These are phyloP conservation scores for Drosophila seclusa DNA, from an alignment of 2,888 invertebrate species.

Conservation along the genomic window DNA sequence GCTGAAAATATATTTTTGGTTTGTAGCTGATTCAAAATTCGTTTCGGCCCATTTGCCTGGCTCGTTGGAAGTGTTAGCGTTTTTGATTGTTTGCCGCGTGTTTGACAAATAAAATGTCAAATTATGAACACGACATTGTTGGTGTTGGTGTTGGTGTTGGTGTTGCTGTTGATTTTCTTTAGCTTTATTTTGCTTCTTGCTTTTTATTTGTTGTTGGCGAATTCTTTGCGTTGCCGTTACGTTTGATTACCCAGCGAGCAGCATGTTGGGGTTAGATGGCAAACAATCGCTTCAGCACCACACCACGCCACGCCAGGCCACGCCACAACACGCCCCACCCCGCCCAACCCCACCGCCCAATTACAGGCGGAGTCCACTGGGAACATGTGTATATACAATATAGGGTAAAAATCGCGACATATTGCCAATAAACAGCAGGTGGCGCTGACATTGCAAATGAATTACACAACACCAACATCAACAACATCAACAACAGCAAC, in stretches of 20 bases:
- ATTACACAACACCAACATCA: slow-evolving; percentile 26
- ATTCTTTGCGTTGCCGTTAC: slow-evolving; percentile 32
- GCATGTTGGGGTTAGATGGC: slow-evolving; percentile 38
- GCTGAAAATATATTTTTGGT: background rate
- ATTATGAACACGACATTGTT: slow-evolving; percentile 70
- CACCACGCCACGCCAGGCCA: background rate
- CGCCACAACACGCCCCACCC: background rate
- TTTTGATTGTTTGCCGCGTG: slow-evolving; percentile 61
- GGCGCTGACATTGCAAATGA: slow-evolving; percentile 65
- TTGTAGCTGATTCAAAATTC: slow-evolving; percentile 1
- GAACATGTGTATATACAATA: slow-evolving; percentile 39
- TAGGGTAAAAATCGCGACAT: slow-evolving; percentile 68
- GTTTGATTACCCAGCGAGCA: slow-evolving; percentile 35
- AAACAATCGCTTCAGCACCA: slow-evolving; percentile 30
- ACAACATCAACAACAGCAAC: background rate
- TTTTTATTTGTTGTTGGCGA: slow-evolving; percentile 15
- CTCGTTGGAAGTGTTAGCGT: slow-evolving; percentile 38
- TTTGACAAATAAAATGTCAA: slow-evolving; percentile 78
- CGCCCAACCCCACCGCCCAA: slow-evolving; percentile 20
- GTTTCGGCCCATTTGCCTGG: slow-evolving; percentile 17
- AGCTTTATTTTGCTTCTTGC: slow-evolving; percentile 1
- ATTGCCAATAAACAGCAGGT: slow-evolving; percentile 78
- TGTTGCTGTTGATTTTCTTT: slow-evolving; percentile 8
- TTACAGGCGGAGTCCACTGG: slow-evolving; percentile 43
- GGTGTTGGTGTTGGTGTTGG: slow-evolving; percentile 20